Percentiles rank a stretch among this genome's conserved stretches.
Conservation (phyloP, 2,797 vertebrate genomes). For the Sebastes oblongus region DNA sequence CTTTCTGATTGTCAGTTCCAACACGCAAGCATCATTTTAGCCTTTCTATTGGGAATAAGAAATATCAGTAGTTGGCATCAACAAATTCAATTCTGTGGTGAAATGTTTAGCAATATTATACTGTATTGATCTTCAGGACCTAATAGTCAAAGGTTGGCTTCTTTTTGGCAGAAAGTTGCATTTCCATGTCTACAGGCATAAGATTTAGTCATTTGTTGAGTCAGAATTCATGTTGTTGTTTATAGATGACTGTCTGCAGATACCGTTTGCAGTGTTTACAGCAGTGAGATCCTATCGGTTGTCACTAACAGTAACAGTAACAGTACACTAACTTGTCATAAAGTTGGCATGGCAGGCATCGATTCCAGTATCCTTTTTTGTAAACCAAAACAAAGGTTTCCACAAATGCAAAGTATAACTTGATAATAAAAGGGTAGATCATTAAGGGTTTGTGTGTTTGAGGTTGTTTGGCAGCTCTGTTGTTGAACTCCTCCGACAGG, state of each 20-base stretch:
- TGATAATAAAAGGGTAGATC: not conserved
- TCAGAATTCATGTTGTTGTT: not conserved
- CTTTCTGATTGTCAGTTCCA: conserved; percentile 24
- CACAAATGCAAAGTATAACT: too few relatives aligned
- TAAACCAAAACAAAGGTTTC: not conserved
- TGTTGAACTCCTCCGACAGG: not conserved
- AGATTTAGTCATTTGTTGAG: not conserved
- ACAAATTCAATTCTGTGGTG: conserved; percentile 2
- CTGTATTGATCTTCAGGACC: conserved; percentile 25
- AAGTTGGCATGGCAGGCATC: not conserved
- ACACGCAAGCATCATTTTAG: conserved; percentile 1
- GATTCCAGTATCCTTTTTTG: not conserved
- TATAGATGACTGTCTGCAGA: not conserved
- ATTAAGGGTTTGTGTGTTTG: not conserved
- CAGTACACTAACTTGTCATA: not conserved
- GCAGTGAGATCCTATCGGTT: not conserved
- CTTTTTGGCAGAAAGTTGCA: conserved; percentile 2
- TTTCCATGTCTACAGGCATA: not conserved
- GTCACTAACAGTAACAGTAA: not conserved
- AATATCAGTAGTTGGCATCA: conserved; percentile 38
- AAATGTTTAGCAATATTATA: conserved; percentile 17
- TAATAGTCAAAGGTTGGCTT: not conserved
- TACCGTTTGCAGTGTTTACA: not conserved
- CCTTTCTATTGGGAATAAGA: conserved; percentile 15
- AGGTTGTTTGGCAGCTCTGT: not conserved